phyloP scores from a whole-genome alignment of 2,113 vertebrate species.

The Brachypteracias leptosomus region DNA sequence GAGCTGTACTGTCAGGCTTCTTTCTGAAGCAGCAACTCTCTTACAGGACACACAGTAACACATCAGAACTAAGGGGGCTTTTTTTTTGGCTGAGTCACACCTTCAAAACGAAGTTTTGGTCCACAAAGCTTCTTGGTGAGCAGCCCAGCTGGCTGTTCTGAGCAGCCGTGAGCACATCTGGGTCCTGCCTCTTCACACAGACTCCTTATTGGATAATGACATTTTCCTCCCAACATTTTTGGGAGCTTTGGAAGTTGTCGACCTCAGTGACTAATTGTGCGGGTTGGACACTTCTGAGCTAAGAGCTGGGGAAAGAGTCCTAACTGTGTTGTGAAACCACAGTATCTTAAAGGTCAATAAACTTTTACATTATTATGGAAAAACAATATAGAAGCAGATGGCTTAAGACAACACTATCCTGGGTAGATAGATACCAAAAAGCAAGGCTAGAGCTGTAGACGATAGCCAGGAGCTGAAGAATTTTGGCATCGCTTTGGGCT shows the following conservation, averaged over 20 bases:
- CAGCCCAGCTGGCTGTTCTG: neutral
- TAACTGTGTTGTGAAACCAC: neutral
- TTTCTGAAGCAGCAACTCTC: conserved; percentile 13
- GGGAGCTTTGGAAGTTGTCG: neutral
- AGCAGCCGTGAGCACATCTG: accelerated
- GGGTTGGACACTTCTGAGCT: neutral
- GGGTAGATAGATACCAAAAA: neutral
- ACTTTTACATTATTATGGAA: neutral
- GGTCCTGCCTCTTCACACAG: neutral
- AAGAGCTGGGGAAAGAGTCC: neutral
- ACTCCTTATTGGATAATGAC: neutral
- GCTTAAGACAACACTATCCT: neutral
- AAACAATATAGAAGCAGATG: neutral
- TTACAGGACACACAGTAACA: neutral
- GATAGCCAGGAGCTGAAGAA: neutral
- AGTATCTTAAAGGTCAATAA: conserved; percentile 5
- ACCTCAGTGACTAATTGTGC: neutral
- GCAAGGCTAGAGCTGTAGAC: neutral
- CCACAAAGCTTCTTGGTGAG: neutral
- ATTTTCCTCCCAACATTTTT: neutral
- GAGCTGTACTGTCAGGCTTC: neutral
- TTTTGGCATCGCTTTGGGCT: neutral
- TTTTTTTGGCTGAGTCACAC: neutral
- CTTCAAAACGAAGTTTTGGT: neutral
- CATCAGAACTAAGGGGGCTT: neutral